Evolutionary conservation across 2,797 vertebrate species (phyloP), one percentile per base, ranked within the genome.

Genomic region (Danio tinwini): DNA sequence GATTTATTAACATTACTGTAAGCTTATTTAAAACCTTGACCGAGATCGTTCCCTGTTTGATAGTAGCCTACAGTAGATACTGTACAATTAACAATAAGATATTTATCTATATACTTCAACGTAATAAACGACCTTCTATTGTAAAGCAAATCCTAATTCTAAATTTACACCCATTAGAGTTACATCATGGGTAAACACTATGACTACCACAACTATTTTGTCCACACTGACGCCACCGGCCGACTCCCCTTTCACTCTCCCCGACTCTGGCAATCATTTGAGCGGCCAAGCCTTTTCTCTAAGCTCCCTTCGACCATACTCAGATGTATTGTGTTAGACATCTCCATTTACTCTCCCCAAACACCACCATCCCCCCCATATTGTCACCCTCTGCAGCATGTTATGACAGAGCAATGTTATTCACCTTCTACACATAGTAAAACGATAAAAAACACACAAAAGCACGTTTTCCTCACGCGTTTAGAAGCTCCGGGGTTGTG

Each of bases 301-400:
- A n/a, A 11, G n/a, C 37, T 29, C n/a, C 7, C 6, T 61, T 61
- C 58, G 45, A 74, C 58, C 39, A 40, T 17, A 56, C 11, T 53
- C 53, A 47, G 17, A 7, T 16, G 14, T 63, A 49, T 19, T 50
- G 21, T 47, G 7, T 17, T 17, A 19, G 17, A 21, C 53, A 21
- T 40, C 63, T 68, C 42, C 13, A 73, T 73, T 59, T 42, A 19
- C 52, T 16, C 12, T 71, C 53, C 21, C 71, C 29, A n/a, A 74
- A n/a, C 21, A 58, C 53, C 50, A 14, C 2, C 55, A 21, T 9
- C 39, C 37, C 19, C 74, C 19, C 74, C 14, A 29, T 44, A 58
- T 45, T 76, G 74, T 56, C 62, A 13, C 52, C 40, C 19, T 55
- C 59, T 14, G 44, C 39, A 44, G 14, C 61, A 29, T 5, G 10